A percentile compares a stretch with the other conserved stretches of the same genome.
These are phyloP conservation scores for Alca torda DNA, from an alignment of 2,797 vertebrate species.

Conservation along the genomic window DNA sequence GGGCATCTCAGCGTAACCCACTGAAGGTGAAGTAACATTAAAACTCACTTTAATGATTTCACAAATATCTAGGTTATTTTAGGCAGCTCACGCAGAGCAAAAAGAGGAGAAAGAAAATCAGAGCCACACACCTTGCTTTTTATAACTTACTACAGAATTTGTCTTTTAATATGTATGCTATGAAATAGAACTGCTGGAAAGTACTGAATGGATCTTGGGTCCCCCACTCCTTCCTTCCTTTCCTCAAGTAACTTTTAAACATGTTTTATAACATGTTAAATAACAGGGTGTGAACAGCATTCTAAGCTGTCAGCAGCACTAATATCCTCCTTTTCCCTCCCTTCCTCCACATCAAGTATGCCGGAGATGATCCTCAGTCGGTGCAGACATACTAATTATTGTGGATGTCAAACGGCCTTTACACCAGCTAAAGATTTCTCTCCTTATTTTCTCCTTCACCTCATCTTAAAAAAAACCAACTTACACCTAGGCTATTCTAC, in stretches of 20 bases:
- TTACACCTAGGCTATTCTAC: background rate
- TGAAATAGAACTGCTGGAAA: background rate
- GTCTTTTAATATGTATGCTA: background rate
- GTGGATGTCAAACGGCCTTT: background rate
- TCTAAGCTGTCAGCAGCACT: background rate
- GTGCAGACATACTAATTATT: background rate
- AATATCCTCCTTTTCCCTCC: background rate
- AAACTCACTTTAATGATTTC: background rate
- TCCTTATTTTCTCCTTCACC: background rate
- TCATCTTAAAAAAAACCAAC: background rate
- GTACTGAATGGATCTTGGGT: background rate
- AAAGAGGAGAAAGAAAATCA: background rate
- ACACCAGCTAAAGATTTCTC: background rate
- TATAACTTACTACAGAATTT: background rate
- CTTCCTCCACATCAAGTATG: background rate
- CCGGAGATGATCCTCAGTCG: background rate
- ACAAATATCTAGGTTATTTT: background rate
- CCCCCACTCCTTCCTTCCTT: background rate
- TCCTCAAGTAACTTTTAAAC: background rate
- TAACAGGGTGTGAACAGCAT: background rate
- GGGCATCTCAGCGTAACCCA: background rate
- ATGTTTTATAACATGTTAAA: background rate
- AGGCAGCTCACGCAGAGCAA: background rate
- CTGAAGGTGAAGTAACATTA: background rate
- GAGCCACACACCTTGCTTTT: background rate